Conservation (phyloP, 1,140 invertebrate species). For the Eulimnadia texana region DNA sequence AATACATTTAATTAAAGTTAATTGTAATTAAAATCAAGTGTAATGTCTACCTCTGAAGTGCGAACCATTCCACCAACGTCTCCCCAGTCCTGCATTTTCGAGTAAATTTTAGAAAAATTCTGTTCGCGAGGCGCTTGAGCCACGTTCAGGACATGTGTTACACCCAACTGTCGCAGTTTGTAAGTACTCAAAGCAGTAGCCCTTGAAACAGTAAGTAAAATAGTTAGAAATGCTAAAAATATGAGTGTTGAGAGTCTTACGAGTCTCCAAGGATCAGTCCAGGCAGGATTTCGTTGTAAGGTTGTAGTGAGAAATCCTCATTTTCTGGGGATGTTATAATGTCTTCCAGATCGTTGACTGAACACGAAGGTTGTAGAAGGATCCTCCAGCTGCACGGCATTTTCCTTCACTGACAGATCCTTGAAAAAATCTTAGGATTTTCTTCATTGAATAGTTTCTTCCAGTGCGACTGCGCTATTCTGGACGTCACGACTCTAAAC, state of each 20-base stretch:
- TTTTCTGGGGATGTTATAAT: background rate
- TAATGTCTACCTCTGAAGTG: conserved; percentile 22
- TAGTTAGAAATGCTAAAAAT: too few relatives aligned
- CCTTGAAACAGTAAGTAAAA: too few relatives aligned
- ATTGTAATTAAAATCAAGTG: too few relatives aligned
- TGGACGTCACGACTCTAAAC: too few relatives aligned
- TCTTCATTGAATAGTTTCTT: too few relatives aligned
- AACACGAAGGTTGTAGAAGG: conserved; percentile 8
- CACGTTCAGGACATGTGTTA: conserved; percentile 75
- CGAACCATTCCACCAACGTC: conserved; percentile 28
- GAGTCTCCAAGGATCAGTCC: conserved; percentile 60
- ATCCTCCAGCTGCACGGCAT: background rate
- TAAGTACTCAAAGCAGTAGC: conserved; percentile 57
- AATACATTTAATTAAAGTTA: conserved; percentile 24
- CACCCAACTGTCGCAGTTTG: conserved; percentile 54
- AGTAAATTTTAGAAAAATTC: conserved; percentile 30
- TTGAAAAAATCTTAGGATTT: too few relatives aligned
- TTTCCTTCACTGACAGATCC: too few relatives aligned
- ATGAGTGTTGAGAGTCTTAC: too few relatives aligned
- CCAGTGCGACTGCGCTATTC: too few relatives aligned
- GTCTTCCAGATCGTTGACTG: conserved; percentile 3
- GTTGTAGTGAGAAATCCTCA: background rate
- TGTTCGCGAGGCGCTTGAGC: conserved; percentile 63
- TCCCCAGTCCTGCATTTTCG: conserved; percentile 18
- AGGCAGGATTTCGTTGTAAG: conserved; percentile 61